phyloP scores from a whole-genome alignment of 2,888 invertebrate genomes.

The Tyria jacobaeae region DNA sequence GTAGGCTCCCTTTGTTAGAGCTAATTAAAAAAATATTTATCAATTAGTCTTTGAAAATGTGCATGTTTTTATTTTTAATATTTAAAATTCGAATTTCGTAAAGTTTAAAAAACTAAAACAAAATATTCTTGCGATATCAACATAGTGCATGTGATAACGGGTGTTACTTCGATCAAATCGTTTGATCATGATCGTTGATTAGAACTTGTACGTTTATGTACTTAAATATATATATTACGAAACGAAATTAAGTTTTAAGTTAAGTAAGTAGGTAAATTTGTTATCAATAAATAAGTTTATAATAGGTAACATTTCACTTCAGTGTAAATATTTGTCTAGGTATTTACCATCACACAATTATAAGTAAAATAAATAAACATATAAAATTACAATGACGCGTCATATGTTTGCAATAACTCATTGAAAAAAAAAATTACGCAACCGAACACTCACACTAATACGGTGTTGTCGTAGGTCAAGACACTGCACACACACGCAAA shows the following conservation, averaged over 20 bases:
- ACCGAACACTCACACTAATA: slow-evolving; percentile 58
- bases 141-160: no score
- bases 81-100: no score
- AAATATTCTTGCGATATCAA: no score
- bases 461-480: slow-evolving; percentile 65
- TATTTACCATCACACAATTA: slow-evolving; percentile 5
- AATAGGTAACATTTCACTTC: neutral
- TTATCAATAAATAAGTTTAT: neutral
- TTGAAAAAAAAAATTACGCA: slow-evolving; percentile 67
- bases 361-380: slow-evolving; percentile 23
- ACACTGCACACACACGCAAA: slow-evolving; percentile 51
- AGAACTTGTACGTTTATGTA: no score
- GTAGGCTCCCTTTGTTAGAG: slow-evolving; percentile 13
- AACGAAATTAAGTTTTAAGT: neutral
- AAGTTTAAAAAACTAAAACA: no score
- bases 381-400: slow-evolving; percentile 36
- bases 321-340: no score
- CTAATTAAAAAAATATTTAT: slow-evolving; percentile 13
- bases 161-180: no score
- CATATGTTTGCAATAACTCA: slow-evolving; percentile 29
- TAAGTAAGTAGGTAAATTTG: neutral
- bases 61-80: no score
- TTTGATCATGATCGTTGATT: no score
- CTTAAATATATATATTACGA: no score
- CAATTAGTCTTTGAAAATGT: neutral